phyloP scores from a whole-genome alignment of 2,113 vertebrate species.

The Serilophus lunatus region DNA sequence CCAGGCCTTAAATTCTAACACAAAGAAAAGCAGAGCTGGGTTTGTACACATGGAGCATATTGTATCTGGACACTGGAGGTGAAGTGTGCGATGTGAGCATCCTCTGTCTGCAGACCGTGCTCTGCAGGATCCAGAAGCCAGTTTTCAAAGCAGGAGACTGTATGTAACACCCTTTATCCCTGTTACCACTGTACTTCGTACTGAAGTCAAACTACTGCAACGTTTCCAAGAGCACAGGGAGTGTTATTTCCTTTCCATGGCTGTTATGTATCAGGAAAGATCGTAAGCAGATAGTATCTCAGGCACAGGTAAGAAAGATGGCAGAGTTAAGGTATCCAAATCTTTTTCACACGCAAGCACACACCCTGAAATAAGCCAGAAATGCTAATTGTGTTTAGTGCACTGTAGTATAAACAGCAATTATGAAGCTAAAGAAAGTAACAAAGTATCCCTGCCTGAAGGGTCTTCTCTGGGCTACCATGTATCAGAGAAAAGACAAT shows the following conservation, averaged over 20 bases:
- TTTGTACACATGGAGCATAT: not conserved
- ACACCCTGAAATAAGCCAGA: not conserved
- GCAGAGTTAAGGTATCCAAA: not conserved
- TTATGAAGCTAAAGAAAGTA: slow-evolving; percentile 15
- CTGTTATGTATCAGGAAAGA: not conserved
- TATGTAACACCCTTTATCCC: fast-evolving
- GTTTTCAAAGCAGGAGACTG: not conserved
- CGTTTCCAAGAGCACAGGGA: not conserved
- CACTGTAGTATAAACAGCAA: not conserved
- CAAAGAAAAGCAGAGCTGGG: not conserved
- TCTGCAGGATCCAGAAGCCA: not conserved
- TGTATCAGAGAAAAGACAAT: not conserved
- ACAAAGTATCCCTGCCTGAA: not conserved
- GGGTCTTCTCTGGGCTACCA: not conserved
- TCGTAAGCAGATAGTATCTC: not conserved
- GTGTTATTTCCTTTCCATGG: not conserved
- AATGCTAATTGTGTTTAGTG: not conserved
- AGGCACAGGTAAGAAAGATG: not conserved
- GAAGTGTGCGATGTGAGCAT: not conserved
- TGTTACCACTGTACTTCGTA: not conserved
- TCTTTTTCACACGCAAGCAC: not conserved
- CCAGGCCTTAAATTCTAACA: not conserved
- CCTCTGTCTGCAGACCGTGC: not conserved
- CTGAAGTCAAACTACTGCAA: not conserved
- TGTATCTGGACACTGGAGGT: not conserved